Percentiles rank a stretch among this genome's conserved stretches.
Conservation (phyloP, 2,797 vertebrate species). For the Threskiornis aethiopicus region DNA sequence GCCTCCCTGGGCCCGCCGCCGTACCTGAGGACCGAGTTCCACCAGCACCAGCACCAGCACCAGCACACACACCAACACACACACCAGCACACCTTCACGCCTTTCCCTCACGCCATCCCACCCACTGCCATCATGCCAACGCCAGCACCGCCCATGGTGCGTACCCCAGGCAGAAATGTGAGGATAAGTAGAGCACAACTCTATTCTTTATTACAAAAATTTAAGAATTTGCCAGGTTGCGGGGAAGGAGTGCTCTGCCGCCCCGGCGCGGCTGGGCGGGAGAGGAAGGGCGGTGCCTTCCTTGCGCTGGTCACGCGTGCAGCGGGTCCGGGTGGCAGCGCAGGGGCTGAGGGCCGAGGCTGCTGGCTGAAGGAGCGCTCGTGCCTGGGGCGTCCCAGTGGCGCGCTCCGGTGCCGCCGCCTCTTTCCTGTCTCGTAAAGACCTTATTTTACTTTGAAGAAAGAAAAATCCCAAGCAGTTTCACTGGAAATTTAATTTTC, state of each 20-base stretch:
- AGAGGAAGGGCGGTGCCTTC: not conserved
- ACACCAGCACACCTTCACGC: slow-evolving; percentile 99
- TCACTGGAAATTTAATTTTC: not conserved
- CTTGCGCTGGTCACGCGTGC: fast-evolving
- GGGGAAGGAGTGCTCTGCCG: not conserved
- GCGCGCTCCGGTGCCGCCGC: not conserved
- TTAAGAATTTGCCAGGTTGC: not conserved
- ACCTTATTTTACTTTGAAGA: not conserved
- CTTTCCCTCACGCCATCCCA: slow-evolving; percentile 91
- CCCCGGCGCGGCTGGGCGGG: not conserved
- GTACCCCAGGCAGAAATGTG: slow-evolving; percentile 98
- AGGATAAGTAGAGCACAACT: slow-evolving; percentile 91
- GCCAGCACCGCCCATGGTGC: slow-evolving; percentile 98
- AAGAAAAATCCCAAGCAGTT: not conserved
- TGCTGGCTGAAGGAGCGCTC: not conserved
- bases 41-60: slow-evolving; percentile 96
- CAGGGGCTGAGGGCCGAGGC: not conserved
- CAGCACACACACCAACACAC: slow-evolving; percentile 99
- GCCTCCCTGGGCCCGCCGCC: slow-evolving; percentile 90
- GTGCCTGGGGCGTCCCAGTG: not conserved
- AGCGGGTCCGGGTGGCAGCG: not conserved
- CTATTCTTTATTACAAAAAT: slow-evolving; percentile 55
- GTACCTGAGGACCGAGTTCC: slow-evolving; percentile 98
- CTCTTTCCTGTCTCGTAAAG: not conserved
- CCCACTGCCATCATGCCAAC: slow-evolving; percentile 94